These are phyloP conservation scores for Crossoptilon crossoptilon DNA, from an alignment of 2,797 vertebrate genomes.

Conservation along the genomic window DNA sequence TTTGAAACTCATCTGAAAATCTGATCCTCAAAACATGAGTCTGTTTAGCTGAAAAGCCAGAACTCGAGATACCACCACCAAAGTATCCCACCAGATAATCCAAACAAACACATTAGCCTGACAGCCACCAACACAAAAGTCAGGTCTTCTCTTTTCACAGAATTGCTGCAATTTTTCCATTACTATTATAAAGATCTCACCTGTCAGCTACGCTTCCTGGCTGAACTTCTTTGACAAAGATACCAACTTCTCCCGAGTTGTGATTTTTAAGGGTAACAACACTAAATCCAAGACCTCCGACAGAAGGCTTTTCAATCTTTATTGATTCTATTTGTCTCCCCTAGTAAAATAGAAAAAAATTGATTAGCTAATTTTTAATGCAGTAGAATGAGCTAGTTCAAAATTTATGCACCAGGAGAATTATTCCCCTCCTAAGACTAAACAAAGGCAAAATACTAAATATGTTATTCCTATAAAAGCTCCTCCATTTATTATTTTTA, in stretches of 20 bases:
- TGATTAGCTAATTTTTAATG: slow-evolving; percentile 58
- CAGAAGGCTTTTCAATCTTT: slow-evolving; percentile 86
- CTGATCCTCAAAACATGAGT: slow-evolving; percentile 25
- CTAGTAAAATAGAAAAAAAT: slow-evolving; percentile 76
- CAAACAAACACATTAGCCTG: slow-evolving; percentile 1
- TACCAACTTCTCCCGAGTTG: slow-evolving; percentile 82
- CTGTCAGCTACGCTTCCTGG: slow-evolving; percentile 91
- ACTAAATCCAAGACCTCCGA: slow-evolving; percentile 94
- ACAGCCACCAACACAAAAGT: neutral
- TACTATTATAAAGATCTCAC: slow-evolving; percentile 76
- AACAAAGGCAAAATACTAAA: slow-evolving; percentile 66
- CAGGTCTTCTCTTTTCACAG: neutral
- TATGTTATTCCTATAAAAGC: slow-evolving; percentile 73
- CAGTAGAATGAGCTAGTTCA: neutral
- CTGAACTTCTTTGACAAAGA: slow-evolving; percentile 94
- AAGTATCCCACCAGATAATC: slow-evolving; percentile 38
- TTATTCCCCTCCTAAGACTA: slow-evolving; percentile 58
- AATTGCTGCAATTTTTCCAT: slow-evolving; percentile 19
- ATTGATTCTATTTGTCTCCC: slow-evolving; percentile 88
- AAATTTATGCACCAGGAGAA: slow-evolving; percentile 51
- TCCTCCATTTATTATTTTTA: slow-evolving; percentile 75
- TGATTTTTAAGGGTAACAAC: slow-evolving; percentile 90
- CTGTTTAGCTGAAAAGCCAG: neutral
- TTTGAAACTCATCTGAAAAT: slow-evolving; percentile 56
- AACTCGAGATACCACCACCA: slow-evolving; percentile 32